phyloP scores from a whole-genome alignment of 2,113 vertebrate species.

The Struthidea cinerea region DNA sequence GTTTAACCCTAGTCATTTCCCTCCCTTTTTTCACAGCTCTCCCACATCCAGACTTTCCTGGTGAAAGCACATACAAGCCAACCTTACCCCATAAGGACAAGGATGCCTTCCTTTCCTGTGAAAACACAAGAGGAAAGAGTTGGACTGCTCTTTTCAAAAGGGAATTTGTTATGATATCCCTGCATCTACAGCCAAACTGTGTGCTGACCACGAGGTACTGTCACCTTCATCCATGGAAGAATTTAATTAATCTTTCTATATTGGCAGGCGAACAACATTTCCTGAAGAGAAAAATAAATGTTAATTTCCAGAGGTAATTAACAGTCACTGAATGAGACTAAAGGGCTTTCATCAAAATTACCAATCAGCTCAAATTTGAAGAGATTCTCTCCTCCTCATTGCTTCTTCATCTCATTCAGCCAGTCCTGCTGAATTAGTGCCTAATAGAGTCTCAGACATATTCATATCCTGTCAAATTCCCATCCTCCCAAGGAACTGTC shows the following conservation, averaged over 20 bases:
- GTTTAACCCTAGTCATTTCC: not conserved
- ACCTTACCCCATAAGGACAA: not conserved
- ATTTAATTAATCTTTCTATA: conserved; percentile 41
- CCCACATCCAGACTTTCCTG: not conserved
- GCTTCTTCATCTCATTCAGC: conserved; percentile 59
- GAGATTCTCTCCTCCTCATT: conserved; percentile 63
- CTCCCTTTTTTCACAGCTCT: not conserved
- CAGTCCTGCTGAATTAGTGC: conserved; percentile 56
- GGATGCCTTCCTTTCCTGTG: not conserved
- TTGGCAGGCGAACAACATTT: conserved; percentile 45
- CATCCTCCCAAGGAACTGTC: conserved; percentile 53
- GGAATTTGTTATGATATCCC: not conserved
- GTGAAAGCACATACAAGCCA: not conserved
- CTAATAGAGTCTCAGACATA: conserved; percentile 64
- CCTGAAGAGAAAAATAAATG: conserved; percentile 57
- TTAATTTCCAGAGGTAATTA: conserved; percentile 61
- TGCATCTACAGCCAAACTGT: not conserved
- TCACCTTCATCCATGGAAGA: conserved; percentile 27
- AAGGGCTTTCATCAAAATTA: conserved; percentile 62
- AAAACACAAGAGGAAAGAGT: not conserved
- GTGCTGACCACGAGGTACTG: not conserved
- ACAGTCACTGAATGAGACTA: conserved; percentile 54
- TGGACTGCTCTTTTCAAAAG: not conserved
- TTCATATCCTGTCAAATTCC: conserved; percentile 65
- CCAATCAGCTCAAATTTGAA: conserved; percentile 59